phyloP scores from a whole-genome alignment of 2,888 invertebrate species.

The Zelleria hepariella region DNA sequence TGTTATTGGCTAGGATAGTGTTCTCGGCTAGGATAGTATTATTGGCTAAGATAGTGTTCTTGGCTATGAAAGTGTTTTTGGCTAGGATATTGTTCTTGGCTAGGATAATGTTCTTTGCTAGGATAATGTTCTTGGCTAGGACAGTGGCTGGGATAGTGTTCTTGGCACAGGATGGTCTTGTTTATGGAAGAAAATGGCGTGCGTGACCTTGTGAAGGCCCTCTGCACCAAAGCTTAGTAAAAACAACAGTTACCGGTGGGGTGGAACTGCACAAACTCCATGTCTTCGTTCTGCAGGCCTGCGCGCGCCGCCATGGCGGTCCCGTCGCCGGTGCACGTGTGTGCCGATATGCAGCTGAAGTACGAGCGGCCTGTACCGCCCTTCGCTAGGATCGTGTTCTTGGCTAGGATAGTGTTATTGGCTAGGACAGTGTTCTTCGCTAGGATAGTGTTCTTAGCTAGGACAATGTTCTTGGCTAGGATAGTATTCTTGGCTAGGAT shows the following conservation, averaged over 20 bases:
- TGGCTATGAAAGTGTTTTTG: too few species aligned
- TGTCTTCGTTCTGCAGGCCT: conserved; percentile 93
- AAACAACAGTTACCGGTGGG: conserved; percentile 96
- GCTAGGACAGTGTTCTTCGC: conserved; percentile 80
- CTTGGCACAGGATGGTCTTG: too few species aligned
- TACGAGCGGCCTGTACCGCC: conserved; percentile 93
- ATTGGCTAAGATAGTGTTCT: too few species aligned
- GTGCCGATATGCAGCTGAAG: conserved; percentile 99
- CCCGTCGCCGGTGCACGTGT: conserved; percentile 98
- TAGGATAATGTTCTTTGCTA: too few species aligned
- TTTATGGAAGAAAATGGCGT: too few species aligned
- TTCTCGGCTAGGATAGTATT: too few species aligned
- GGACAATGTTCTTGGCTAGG: conserved; percentile 76
- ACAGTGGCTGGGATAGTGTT: too few species aligned
- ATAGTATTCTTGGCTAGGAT: conserved; percentile 89
- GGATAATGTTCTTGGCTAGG: too few species aligned
- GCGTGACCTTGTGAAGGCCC: too few species aligned
- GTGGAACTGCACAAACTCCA: conserved; percentile 99
- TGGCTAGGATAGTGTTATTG: conserved; percentile 80
- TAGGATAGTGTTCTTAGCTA: conserved; percentile 88
- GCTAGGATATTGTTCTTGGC: too few species aligned
- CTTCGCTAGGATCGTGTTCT: conserved; percentile 82
- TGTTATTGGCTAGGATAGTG: too few species aligned
- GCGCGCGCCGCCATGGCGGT: conserved; percentile 96
- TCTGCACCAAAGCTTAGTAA: too few species aligned